Evolutionary conservation across 2,113 vertebrate genomes (phyloP), one percentile per base, ranked within the genome.

Genomic region (Boleophthalmus pectinirostris): DNA sequence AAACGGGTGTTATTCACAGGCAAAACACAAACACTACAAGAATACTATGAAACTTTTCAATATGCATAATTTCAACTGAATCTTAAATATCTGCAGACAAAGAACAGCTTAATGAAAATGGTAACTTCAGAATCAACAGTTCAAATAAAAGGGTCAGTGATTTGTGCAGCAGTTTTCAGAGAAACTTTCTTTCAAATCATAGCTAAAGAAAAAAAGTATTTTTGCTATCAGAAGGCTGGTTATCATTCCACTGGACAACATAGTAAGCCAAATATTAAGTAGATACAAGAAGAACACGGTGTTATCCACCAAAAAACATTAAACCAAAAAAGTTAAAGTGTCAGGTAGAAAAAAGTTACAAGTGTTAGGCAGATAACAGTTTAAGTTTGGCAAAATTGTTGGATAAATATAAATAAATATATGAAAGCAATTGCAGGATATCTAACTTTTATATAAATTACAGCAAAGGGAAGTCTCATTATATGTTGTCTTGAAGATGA

Each of bases 1-100:
- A 94, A 92, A 94, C 83, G 79, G 85, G 91, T 74, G 90, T 94
- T 94, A 94, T 93, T 93, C 89, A 91, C 85, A 91, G 35, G 85
- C 38, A 75, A 89, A 85, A 86, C 54, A 90, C 80, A 74, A 77
- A 85, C 74, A 88, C 79, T 82, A 88, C 70, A 81, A 81, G 77
- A 63, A 83, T 29, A 89, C 20, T 21, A 45, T 21, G 2, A 64
- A 20, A 65, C 38, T n/a, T 33, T 29, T 53, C 11, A 24, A 12
- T 24, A 18, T n/a, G n/a, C 9, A 24, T 66, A 5, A 45, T 46
- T 45, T 18, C 6, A 66, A 5, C 14, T 5, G 12, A 21, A 1
- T 12, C 46, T 46, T 66, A 21, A 73, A 5, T 24, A 29, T 74
- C 60, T 67, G 21, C 14, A 49, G 47, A 61, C 29, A 60, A 58